Base-by-base conservation (phyloP, 2,113 vertebrate genomes). In the Glareola pratincola region DNA sequence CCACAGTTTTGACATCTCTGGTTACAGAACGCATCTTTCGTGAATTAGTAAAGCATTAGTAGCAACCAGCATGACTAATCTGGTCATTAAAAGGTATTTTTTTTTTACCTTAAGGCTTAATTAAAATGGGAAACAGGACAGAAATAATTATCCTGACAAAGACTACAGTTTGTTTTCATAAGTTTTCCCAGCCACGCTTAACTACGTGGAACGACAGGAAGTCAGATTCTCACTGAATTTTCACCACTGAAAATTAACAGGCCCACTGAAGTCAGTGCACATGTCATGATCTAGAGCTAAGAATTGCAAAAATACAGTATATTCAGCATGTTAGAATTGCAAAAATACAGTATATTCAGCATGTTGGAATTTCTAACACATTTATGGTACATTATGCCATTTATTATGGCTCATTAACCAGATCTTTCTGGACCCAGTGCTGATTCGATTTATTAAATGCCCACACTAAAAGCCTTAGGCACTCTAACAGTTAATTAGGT, bases 1-100 rank as follows among this genome's bases (percentile, higher is more conserved):
- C 83, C 54, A 4, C 83, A 87, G 74, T 92, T 94, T 91, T 80
- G 90, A 63, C 77, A 72, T 87, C 79, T 95, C 79, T 23, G 54
- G 47, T 91, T 75, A 72, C 30, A 37, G 57, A 77, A 75, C 2
- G 5, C 59, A 34, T 73, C 75, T 68, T 82, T 63, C 0, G 6
- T 86, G 93, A 92, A 80, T 94, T 77, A 88, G 71, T 59, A 60
- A 88, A 73, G 48, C 53, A 76, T 84, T 76, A 59, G 36, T 57
- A n/a, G 51, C n/a, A 36, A 57, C 69, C 82, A 37, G 47, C 81
- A 3, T 64, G 86, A 84, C 91, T 77, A 93, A 96, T 73, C 37
- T n/a, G 56, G 39, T 41, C 77, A 32, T 92, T 93, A 68, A 82
- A 68, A 82, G 36, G 10, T 14, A 1, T 14, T 21, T 41, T 72